Evolutionary conservation across 1,140 invertebrate genomes (phyloP).

Genomic region (Diorhabda sublineata): DNA sequence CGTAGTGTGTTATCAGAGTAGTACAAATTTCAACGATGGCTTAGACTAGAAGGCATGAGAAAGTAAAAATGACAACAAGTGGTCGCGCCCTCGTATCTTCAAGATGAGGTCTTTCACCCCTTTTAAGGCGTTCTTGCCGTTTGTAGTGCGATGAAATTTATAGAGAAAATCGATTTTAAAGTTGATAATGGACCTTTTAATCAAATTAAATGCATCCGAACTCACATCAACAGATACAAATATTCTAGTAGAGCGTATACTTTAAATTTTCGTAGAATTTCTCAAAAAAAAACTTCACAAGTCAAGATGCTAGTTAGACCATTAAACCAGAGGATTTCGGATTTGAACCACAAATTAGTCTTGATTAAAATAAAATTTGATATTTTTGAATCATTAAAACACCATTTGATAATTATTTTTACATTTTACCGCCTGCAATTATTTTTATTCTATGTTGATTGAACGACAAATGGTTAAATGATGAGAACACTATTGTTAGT

Average conservation of each 20-base stretch:
- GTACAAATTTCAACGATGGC: not conserved
- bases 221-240: not conserved
- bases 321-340: too few species aligned
- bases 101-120: not conserved
- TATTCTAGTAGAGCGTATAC: not conserved
- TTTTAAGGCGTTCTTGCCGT: not conserved
- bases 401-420: too few species aligned
- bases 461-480: too few species aligned
- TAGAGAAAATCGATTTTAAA: not conserved
- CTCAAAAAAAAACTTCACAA: too few species aligned
- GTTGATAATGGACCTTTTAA: not conserved
- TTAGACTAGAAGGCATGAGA: not conserved
- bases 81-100: slow-evolving; percentile 25
- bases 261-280: too few species aligned
- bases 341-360: too few species aligned
- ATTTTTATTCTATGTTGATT: too few species aligned
- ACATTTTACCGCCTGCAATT: too few species aligned
- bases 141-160: not conserved
- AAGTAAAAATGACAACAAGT: slow-evolving; percentile 23
- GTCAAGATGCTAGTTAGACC: too few species aligned
- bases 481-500: too few species aligned
- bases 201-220: not conserved
- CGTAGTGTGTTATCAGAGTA: not conserved
- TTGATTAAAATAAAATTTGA: too few species aligned
- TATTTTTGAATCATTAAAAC: too few species aligned